Percentiles rank a stretch among this genome's conserved stretches.
These are phyloP conservation scores for Brachionus paranguensis DNA, from an alignment of 1,140 invertebrate genomes.

Conservation along the genomic window DNA sequence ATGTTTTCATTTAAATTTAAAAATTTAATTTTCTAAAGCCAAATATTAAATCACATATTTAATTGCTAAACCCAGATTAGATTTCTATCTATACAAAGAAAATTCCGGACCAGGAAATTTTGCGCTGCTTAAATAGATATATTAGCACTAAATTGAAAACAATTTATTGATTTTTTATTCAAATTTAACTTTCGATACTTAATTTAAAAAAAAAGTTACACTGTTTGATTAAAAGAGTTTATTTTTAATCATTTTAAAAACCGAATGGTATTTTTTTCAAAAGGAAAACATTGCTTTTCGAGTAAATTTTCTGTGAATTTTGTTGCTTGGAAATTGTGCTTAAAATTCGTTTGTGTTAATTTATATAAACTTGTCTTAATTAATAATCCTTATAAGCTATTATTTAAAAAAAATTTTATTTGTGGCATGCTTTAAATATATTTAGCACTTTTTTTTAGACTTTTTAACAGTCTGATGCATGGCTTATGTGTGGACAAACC, in stretches of 20 bases:
- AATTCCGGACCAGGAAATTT: neutral
- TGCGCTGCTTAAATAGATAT: neutral
- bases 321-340: conserved; percentile 27
- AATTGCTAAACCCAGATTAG: neutral
- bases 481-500: conserved; percentile 27
- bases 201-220: neutral
- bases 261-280: neutral
- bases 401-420: neutral
- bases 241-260: neutral
- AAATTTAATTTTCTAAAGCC: neutral
- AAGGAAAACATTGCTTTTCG: neutral
- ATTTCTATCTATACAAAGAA: neutral
- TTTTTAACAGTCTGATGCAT: conserved; percentile 14
- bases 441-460: neutral
- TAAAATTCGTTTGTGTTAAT: neutral
- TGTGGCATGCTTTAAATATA: neutral
- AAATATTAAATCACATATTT: neutral
- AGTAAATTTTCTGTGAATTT: conserved; percentile 20
- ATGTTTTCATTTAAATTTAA: neutral
- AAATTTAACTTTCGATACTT: neutral
- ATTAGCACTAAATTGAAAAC: neutral
- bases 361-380: neutral
- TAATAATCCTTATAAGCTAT: conserved; percentile 1
- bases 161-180: neutral
- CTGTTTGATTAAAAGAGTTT: neutral